phyloP scores from a whole-genome alignment of 1,140 invertebrate genomes.

The Drosophila orena region DNA sequence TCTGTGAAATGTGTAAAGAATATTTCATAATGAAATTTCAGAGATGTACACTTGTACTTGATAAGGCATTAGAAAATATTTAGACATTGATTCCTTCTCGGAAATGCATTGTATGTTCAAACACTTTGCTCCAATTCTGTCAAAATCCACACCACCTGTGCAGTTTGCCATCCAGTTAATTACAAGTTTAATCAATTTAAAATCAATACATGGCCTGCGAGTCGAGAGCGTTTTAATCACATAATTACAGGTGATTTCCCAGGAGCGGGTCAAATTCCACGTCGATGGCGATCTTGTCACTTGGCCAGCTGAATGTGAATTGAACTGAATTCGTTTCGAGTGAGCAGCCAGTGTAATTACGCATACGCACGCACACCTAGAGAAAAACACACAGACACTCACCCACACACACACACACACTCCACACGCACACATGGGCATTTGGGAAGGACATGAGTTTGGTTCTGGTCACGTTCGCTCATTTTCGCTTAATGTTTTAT shows the following conservation, averaged over 20 bases:
- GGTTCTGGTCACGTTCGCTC: slow-evolving; percentile 67
- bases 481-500: slow-evolving; percentile 81
- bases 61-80: background rate
- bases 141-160: background rate
- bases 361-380: slow-evolving; percentile 22
- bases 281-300: slow-evolving; percentile 19
- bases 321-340: slow-evolving; percentile 26
- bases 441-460: slow-evolving; percentile 25
- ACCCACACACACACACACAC: background rate
- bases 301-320: slow-evolving; percentile 44
- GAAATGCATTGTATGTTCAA: background rate
- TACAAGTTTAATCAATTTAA: slow-evolving; percentile 44
- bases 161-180: slow-evolving; percentile 20
- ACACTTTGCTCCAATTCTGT: slow-evolving; percentile 1
- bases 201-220: slow-evolving; percentile 32
- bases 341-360: slow-evolving; percentile 37
- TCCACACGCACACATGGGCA: slow-evolving; percentile 2
- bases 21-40: too few species aligned
- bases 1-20: too few species aligned
- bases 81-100: background rate
- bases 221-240: slow-evolving; percentile 50
- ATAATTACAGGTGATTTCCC: slow-evolving; percentile 38
- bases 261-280: slow-evolving; percentile 10
- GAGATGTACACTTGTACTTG: too few species aligned
- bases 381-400: background rate